Evolutionary conservation across 2,797 vertebrate species (phyloP).

Genomic region (Chaenodraco wilsoni): DNA sequence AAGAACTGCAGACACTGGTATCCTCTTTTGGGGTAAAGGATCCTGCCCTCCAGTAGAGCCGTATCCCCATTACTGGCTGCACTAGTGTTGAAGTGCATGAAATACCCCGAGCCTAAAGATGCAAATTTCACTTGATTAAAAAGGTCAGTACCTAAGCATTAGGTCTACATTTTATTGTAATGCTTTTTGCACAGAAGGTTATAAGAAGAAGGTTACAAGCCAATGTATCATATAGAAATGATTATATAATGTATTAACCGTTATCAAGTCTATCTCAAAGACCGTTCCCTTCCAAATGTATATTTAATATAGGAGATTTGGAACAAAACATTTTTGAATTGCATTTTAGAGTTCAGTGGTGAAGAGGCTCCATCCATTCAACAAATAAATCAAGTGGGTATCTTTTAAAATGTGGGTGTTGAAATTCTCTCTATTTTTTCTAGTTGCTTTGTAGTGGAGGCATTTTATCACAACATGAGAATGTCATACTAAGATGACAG

Average conservation of each 20-base stretch:
- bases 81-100: slow-evolving; percentile 90
- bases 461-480: neutral
- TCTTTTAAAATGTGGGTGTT: neutral
- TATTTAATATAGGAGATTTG: neutral
- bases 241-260: neutral
- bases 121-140: slow-evolving; percentile 8
- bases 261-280: neutral
- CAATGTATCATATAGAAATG: neutral
- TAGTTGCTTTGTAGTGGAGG: neutral
- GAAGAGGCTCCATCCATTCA: neutral
- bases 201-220: neutral
- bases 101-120: slow-evolving; percentile 88
- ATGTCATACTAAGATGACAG: neutral
- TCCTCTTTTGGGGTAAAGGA: slow-evolving; percentile 88
- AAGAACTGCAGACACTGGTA: slow-evolving; percentile 95
- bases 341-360: neutral
- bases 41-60: slow-evolving; percentile 88
- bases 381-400: neutral
- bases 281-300: neutral
- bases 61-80: slow-evolving; percentile 60
- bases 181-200: slow-evolving; percentile 9
- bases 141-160: neutral
- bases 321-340: neutral
- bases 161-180: too few species aligned
- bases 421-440: neutral